Conservation (phyloP, 30 jellyfish, hydroid and myxozoan species). For the Hydractinia symbiolongicarpus region DNA sequence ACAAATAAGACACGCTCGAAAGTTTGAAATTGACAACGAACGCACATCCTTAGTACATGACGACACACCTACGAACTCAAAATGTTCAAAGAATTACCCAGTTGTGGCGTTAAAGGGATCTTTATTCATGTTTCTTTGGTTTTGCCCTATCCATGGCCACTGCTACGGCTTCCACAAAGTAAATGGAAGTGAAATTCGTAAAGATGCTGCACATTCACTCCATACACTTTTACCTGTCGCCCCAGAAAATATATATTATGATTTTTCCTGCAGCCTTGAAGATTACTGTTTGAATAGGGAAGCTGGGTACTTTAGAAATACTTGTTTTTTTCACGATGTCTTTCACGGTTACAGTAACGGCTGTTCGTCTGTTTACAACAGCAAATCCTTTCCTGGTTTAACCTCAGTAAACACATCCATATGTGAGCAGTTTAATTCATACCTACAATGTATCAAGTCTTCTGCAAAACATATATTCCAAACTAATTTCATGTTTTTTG, state of each 20-base stretch:
- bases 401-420: background rate
- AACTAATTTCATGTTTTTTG: background rate
- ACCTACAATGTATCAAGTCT: background rate
- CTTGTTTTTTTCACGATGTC: too few relatives aligned
- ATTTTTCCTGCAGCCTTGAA: too few relatives aligned
- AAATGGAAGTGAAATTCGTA: background rate
- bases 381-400: slow-evolving; percentile 9
- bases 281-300: too few relatives aligned
- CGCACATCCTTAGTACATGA: background rate
- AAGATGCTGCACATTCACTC: slow-evolving; percentile 1
- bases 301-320: too few relatives aligned
- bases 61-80: background rate
- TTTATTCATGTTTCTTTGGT: background rate
- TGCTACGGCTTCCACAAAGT: background rate
- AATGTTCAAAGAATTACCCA: background rate
- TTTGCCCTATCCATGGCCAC: slow-evolving; percentile 7
- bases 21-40: too few relatives aligned
- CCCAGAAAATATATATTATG: too few relatives aligned
- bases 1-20: too few relatives aligned
- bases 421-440: slow-evolving; percentile 1
- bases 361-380: too few relatives aligned
- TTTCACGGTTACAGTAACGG: too few relatives aligned
- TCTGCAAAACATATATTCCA: background rate
- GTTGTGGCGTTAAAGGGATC: background rate
- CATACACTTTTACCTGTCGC: too few relatives aligned